These are phyloP conservation scores for Characodon lateralis DNA, from an alignment of 2,797 vertebrate species.

Conservation along the genomic window DNA sequence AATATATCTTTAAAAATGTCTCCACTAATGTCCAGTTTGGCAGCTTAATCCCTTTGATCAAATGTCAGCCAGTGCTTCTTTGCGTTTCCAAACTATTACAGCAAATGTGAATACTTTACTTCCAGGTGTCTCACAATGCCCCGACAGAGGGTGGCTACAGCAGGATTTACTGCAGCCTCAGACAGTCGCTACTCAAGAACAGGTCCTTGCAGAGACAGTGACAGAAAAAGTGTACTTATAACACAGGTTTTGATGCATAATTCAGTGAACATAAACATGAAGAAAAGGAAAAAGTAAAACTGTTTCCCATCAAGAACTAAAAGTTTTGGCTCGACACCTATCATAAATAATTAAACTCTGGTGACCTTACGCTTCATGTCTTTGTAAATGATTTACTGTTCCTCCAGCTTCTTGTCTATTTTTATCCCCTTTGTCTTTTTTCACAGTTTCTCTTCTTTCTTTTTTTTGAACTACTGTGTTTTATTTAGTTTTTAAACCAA, in stretches of 20 bases:
- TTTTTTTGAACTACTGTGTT: conserved; percentile 27
- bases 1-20: conserved; percentile 26
- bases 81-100: conserved; percentile 9
- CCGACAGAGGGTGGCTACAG: not conserved
- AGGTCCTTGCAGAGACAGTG: conserved; percentile 20
- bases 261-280: conserved; percentile 68
- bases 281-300: conserved; percentile 50
- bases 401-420: conserved; percentile 58
- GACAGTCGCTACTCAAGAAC: not conserved
- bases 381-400: conserved; percentile 69
- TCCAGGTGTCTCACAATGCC: not conserved
- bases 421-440: conserved; percentile 66
- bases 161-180: conserved; percentile 10
- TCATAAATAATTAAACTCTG: conserved; percentile 74
- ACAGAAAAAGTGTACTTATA: conserved; percentile 47
- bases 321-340: conserved; percentile 64
- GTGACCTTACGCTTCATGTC: conserved; percentile 53
- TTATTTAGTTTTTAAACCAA: not conserved
- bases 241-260: conserved; percentile 65
- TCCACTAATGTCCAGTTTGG: not conserved
- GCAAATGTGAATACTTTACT: not conserved
- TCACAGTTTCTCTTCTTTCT: conserved; percentile 53
- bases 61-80: conserved; percentile 28
- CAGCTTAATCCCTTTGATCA: not conserved
- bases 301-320: conserved; percentile 56